These are phyloP conservation scores for Rhombomys opimus DNA, from an alignment of 2,113 vertebrate species.

Conservation along the genomic window DNA sequence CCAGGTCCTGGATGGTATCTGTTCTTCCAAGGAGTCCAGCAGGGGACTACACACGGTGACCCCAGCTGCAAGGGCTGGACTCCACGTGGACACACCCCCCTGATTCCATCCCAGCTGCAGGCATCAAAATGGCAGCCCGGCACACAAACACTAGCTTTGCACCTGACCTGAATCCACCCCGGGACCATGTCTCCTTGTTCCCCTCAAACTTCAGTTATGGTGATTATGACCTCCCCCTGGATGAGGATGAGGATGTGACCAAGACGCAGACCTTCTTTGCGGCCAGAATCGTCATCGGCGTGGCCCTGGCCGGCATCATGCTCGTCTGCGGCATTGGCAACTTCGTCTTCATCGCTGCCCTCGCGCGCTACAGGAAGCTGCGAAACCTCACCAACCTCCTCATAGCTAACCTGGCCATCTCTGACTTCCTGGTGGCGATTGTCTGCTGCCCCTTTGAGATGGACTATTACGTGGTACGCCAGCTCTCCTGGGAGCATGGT, in stretches of 20 bases:
- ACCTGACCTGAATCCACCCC: conserved; percentile 79
- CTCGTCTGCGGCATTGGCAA: conserved; percentile 95
- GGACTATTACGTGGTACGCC: conserved; percentile 97
- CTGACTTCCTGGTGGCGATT: conserved; percentile 96
- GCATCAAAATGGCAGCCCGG: conserved; percentile 80
- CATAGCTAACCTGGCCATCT: conserved; percentile 97
- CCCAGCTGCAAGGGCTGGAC: not conserved
- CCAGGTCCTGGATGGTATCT: conserved; percentile 36
- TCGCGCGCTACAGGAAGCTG: conserved; percentile 95
- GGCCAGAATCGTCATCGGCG: conserved; percentile 93
- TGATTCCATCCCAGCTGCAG: not conserved
- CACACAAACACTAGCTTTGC: conserved; percentile 75
- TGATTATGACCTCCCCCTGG: conserved; percentile 92
- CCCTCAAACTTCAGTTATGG: conserved; percentile 89
- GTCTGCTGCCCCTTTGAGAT: conserved; percentile 98
- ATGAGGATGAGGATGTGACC: conserved; percentile 93
- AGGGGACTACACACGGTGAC: not conserved
- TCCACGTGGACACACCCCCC: not conserved
- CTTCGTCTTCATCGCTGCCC: conserved; percentile 93
- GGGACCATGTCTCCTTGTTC: conserved; percentile 81
- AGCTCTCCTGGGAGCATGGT: conserved; percentile 97
- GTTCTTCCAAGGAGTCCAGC: not conserved
- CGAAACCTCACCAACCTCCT: conserved; percentile 97
- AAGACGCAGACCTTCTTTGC: conserved; percentile 94
- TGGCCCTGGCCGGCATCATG: conserved; percentile 94